Evolutionary conservation across 2,888 invertebrate genomes (phyloP), one percentile per base, ranked within the genome.

Genomic region (Drosophila nr. fundita): DNA sequence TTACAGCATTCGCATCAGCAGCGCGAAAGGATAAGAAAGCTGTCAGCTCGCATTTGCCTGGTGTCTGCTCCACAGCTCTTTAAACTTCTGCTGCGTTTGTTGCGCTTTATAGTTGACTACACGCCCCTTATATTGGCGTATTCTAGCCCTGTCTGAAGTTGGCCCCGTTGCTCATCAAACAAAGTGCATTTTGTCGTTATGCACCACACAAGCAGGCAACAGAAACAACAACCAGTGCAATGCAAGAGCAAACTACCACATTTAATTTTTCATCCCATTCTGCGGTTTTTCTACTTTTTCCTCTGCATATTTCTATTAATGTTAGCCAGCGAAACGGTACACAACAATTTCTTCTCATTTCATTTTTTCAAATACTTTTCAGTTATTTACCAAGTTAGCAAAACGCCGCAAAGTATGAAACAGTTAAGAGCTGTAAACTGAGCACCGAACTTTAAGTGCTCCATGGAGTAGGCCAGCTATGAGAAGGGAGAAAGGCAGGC

Each of bases 111-210:
- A 50, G 63, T 52, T 50, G 59, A 34, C 60, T 69, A 40, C 50
- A 24, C 30, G 40, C 21, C 40, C 36, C 34, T 42, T 38, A 64
- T 79, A 69, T 74, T 77, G 80, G 60, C 69, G 58, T 45, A 32
- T 61, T 15, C 52, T 27, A 59, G 52, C 32, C 30, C 29, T 40
- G 32, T n/a, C 49, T 21, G 21, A 13, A 36, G 68, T 27, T 62
- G 55, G 45, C 18, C 13, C 27, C 42, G 63, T 29, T 61, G 74
- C 66, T 83, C 84, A 82, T 83, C 78, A 68, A 68, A 73, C 71
- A 78, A 75, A 82, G 75, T 84, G 87, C 82, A 81, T 78, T 83
- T 77, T 70, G 66, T 63, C 63, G 68, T 78, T 70, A 40, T 62
- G 70, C 70, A 62, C 32, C 50, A 62, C 40, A 57, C 57, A 63